Conservation (phyloP, 1,140 invertebrate species). For the Drosophila bifasciata region DNA sequence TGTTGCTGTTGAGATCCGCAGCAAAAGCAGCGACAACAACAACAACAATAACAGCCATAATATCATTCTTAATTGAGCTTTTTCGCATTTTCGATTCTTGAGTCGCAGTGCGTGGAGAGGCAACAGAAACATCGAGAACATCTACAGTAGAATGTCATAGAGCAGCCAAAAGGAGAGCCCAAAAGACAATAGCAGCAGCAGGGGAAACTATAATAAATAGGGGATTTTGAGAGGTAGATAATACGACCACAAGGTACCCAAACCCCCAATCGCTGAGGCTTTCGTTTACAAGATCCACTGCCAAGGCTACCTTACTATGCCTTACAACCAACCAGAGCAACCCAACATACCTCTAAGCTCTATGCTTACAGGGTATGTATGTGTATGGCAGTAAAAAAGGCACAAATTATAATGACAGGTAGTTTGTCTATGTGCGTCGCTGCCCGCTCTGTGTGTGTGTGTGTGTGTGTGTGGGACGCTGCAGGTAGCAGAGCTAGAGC, state of each 20-base stretch:
- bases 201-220: constrained; percentile 3
- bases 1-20: constrained; percentile 9
- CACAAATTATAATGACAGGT: constrained; percentile 77
- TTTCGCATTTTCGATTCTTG: constrained; percentile 68
- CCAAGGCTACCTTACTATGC: too few relatives aligned
- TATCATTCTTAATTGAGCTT: constrained; percentile 62
- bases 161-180: constrained; percentile 10
- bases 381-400: constrained; percentile 26
- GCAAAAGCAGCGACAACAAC: constrained; percentile 13
- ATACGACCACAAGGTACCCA: neutral
- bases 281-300: too few relatives aligned
- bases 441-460: constrained; percentile 26
- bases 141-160: constrained; percentile 54
- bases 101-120: constrained; percentile 60
- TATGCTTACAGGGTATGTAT: constrained; percentile 26
- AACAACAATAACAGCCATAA: constrained; percentile 16
- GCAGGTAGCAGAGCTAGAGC: constrained; percentile 62
- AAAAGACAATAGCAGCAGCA: constrained; percentile 12
- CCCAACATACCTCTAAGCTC: neutral
- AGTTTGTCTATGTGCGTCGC: constrained; percentile 66
- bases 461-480: constrained; percentile 62
- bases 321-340: neutral
- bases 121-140: constrained; percentile 7
- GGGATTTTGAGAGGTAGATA: neutral
- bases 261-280: too few relatives aligned